These are phyloP conservation scores for Diloba caeruleocephala DNA, from an alignment of 2,888 invertebrate species.

Conservation along the genomic window DNA sequence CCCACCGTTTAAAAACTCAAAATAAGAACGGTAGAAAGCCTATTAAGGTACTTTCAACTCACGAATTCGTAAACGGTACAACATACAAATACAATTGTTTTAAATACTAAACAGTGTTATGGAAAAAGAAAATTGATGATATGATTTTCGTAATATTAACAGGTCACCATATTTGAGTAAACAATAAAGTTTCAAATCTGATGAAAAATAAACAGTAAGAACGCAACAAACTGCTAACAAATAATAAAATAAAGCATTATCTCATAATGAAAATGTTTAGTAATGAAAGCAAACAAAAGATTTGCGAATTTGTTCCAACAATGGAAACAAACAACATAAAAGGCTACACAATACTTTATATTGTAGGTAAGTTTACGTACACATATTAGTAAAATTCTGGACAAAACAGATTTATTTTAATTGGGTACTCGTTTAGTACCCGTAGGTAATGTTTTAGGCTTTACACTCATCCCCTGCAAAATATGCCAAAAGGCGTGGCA, in stretches of 20 bases:
- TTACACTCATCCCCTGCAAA: too few species aligned
- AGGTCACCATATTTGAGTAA: neutral
- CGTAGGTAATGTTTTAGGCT: too few species aligned
- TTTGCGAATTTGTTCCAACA: constrained; percentile 49
- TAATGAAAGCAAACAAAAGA: constrained; percentile 51
- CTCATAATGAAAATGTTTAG: constrained; percentile 46
- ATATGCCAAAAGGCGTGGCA: too few species aligned
- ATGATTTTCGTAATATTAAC: too few species aligned
- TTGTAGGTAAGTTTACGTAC: constrained; percentile 24
- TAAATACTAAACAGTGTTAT: too few species aligned
- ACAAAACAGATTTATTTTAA: constrained; percentile 29
- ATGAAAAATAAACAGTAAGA: constrained; percentile 14
- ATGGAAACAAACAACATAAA: constrained; percentile 33
- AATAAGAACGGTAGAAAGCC: too few species aligned
- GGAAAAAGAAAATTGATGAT: too few species aligned
- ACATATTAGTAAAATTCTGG: constrained; percentile 17
- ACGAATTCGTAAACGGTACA: too few species aligned
- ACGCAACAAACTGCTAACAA: constrained; percentile 27
- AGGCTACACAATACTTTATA: constrained; percentile 34
- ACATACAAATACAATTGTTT: too few species aligned
- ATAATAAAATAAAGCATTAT: constrained; percentile 41
- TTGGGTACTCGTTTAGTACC: constrained; percentile 29
- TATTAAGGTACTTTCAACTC: too few species aligned
- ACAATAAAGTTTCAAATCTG: neutral
- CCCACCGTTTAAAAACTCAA: too few species aligned